phyloP scores from a whole-genome alignment of 35 echinoderm and acorn worm species.

The Diadema setosum region DNA sequence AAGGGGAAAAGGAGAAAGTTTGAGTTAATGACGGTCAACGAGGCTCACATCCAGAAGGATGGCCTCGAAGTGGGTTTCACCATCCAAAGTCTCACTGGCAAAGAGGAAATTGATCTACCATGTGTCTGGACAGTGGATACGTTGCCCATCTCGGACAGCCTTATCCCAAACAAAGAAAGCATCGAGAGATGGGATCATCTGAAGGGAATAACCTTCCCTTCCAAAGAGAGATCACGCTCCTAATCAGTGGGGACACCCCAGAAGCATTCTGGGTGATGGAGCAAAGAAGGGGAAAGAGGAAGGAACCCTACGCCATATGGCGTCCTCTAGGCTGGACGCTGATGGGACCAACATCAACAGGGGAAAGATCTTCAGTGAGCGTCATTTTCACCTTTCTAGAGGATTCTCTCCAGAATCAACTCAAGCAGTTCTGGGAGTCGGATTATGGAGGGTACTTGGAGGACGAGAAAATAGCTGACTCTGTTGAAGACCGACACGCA shows the following conservation, averaged over 20 bases:
- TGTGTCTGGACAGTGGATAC: neutral
- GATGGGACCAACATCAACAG: neutral
- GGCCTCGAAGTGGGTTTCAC: neutral
- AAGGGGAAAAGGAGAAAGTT: neutral
- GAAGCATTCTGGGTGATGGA: constrained; percentile 3
- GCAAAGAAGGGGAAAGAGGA: neutral
- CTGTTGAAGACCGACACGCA: neutral
- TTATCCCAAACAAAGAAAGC: neutral
- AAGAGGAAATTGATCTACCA: neutral
- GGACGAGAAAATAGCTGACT: neutral
- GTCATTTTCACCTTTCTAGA: neutral
- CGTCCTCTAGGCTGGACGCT: constrained; percentile 33
- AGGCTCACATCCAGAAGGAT: neutral
- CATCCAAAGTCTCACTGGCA: neutral
- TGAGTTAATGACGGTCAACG: neutral
- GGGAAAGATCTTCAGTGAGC: neutral
- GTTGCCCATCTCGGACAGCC: neutral
- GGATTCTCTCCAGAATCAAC: neutral
- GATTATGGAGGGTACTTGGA: neutral
- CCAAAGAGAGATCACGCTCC: neutral
- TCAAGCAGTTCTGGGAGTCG: neutral
- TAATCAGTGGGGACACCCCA: constrained; percentile 36
- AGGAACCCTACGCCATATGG: constrained; percentile 15
- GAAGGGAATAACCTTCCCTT: neutral
- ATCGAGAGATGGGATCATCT: neutral